A percentile compares a stretch with the other conserved stretches of the same genome.
Evolutionary conservation across 2,888 invertebrate species (phyloP).

Genomic region (Enchytraeus crypticus): DNA sequence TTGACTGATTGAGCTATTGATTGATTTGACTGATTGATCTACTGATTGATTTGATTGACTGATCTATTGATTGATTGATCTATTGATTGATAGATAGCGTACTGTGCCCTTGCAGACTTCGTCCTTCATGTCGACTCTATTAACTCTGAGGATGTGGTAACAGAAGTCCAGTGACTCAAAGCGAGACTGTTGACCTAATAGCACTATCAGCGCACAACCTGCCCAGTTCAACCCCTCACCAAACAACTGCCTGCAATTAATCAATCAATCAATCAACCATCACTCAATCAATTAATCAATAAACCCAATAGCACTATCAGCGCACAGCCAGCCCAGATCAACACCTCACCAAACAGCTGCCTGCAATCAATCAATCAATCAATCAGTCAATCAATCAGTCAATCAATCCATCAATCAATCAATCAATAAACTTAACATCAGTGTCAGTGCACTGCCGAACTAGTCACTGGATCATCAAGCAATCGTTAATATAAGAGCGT

Average conservation of each 20-base stretch:
- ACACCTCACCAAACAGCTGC: slow-evolving; percentile 92
- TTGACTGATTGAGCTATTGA: no score
- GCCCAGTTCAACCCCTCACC: slow-evolving; percentile 99
- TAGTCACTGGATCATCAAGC: no score
- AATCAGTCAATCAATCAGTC: no score
- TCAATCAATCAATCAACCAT: slow-evolving; percentile 73
- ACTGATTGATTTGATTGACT: no score
- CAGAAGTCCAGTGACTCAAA: slow-evolving; percentile 97
- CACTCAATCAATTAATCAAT: no score
- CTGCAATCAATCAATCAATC: slow-evolving; percentile 53
- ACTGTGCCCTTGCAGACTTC: slow-evolving; percentile 89
- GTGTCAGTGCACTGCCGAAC: no score
- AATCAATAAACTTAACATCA: no score
- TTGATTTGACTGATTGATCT: no score
- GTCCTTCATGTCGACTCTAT: slow-evolving; percentile 89
- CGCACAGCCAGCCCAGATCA: slow-evolving; percentile 97
- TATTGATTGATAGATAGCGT: no score
- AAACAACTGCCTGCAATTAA: slow-evolving; percentile 66
- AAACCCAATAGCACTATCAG: slow-evolving; percentile 89
- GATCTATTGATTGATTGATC: no score
- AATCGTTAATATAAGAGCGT: no score
- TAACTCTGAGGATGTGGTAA: slow-evolving; percentile 91
- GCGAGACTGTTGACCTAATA: slow-evolving; percentile 85
- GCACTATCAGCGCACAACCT: slow-evolving; percentile 87
- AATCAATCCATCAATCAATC: no score